These are phyloP conservation scores for Tylochromis polylepis DNA, from an alignment of 2,113 vertebrate species.

Conservation along the genomic window DNA sequence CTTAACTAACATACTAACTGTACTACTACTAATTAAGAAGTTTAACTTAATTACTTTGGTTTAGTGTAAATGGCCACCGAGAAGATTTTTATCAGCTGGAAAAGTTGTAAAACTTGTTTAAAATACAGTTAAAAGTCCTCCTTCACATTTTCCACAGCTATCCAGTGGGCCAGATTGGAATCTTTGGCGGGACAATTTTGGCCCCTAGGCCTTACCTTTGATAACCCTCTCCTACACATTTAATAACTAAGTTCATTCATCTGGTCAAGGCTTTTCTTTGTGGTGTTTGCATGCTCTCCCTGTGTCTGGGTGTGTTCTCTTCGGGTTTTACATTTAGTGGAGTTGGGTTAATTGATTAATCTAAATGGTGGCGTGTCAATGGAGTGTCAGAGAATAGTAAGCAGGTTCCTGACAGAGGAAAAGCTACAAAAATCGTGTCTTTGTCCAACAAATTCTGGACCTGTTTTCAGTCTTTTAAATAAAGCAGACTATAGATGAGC, in stretches of 20 bases:
- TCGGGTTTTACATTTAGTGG: not conserved
- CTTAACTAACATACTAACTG: not conserved
- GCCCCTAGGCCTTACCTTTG: not conserved
- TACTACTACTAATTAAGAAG: not conserved
- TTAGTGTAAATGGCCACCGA: not conserved
- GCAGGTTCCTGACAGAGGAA: not conserved
- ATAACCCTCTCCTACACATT: not conserved
- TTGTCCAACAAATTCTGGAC: not conserved
- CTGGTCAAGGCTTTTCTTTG: not conserved
- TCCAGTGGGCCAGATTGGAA: not conserved
- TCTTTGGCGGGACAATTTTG: not conserved
- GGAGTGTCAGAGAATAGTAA: not conserved
- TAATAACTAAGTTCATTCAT: not conserved
- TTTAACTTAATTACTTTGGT: not conserved
- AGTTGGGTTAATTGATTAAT: no score
- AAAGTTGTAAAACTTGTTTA: not conserved
- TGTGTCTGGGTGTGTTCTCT: not conserved
- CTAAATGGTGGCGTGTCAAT: no score
- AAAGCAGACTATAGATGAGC: not conserved
- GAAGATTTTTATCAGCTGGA: not conserved
- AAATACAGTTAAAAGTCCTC: not conserved
- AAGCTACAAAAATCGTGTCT: not conserved
- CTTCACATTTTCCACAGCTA: not conserved
- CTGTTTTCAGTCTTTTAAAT: not conserved
- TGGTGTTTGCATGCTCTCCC: not conserved